phyloP scores from a whole-genome alignment of 2,113 vertebrate species.

The Alces alces region DNA sequence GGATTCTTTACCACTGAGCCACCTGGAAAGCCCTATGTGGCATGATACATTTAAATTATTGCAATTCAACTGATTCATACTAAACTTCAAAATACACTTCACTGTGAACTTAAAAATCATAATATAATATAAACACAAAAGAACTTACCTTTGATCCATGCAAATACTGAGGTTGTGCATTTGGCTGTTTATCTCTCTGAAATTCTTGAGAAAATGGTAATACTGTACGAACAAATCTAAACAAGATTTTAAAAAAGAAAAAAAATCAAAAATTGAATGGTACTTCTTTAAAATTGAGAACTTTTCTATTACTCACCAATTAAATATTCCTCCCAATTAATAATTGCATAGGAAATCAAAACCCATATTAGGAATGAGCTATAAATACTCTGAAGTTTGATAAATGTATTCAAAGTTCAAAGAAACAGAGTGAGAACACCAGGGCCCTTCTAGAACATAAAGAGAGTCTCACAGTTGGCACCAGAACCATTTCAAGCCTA shows the following conservation, averaged over 20 bases:
- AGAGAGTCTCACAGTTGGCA: not conserved
- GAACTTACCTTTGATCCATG: constrained; percentile 88
- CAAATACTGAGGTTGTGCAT: constrained; percentile 90
- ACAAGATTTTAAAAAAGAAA: not conserved
- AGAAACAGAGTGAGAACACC: not conserved
- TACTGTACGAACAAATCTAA: constrained; percentile 90
- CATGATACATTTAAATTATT: not conserved
- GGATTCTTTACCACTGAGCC: not conserved
- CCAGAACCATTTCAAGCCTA: fast-evolving
- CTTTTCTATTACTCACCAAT: not conserved
- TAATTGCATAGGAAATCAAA: not conserved
- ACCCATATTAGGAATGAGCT: not conserved
- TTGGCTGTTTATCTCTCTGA: constrained; percentile 92
- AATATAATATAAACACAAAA: not conserved
- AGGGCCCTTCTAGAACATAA: fast-evolving
- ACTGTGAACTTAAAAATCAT: not conserved
- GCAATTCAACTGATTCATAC: not conserved
- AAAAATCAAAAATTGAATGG: not conserved
- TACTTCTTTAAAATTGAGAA: not conserved
- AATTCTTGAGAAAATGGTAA: constrained; percentile 92
- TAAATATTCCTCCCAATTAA: not conserved
- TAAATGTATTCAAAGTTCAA: not conserved
- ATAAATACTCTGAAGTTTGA: not conserved
- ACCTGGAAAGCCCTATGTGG: not conserved
- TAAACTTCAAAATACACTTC: not conserved